A percentile compares a stretch with the other conserved stretches of the same genome.
Evolutionary conservation across 2,888 invertebrate species (phyloP).

Genomic region (Tethea ocularis): DNA sequence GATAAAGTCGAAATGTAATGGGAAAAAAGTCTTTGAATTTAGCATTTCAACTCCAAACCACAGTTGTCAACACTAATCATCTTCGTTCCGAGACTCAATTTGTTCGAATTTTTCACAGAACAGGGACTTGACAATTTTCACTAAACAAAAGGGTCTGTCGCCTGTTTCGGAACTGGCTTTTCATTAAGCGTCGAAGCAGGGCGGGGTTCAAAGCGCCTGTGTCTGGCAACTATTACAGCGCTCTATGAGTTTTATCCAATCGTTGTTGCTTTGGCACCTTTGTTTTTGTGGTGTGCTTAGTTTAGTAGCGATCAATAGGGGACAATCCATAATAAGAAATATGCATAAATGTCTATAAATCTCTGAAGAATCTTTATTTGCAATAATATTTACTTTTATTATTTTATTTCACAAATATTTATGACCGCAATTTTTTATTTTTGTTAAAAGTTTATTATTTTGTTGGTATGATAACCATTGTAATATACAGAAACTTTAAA

Average conservation of each 20-base stretch:
- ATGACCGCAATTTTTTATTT: too few species aligned
- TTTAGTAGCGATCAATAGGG: constrained; percentile 15
- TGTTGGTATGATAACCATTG: constrained; percentile 22
- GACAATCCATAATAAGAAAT: constrained; percentile 11
- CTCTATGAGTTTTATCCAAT: constrained; percentile 48
- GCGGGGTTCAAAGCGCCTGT: constrained; percentile 45
- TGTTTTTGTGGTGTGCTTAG: constrained; percentile 35
- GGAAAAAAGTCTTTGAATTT: background rate
- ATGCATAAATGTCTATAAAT: too few species aligned
- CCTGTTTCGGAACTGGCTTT: constrained; percentile 51
- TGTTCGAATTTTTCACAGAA: constrained; percentile 36
- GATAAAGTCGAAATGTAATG: constrained; percentile 1
- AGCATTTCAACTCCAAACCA: constrained; percentile 5
- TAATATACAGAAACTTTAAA: constrained; percentile 34
- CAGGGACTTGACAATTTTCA: constrained; percentile 42
- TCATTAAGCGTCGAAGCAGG: constrained; percentile 49
- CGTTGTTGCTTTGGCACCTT: constrained; percentile 44
- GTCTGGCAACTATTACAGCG: constrained; percentile 49
- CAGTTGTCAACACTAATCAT: constrained; percentile 9
- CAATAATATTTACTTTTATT: too few species aligned
- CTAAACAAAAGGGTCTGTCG: constrained; percentile 47
- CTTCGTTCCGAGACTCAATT: constrained; percentile 21
- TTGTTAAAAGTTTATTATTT: constrained; percentile 10
- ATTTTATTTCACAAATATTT: background rate
- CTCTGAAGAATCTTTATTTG: too few species aligned